Conservation (phyloP, 1,140 invertebrate genomes). For the Sesamia nonagrioides region DNA sequence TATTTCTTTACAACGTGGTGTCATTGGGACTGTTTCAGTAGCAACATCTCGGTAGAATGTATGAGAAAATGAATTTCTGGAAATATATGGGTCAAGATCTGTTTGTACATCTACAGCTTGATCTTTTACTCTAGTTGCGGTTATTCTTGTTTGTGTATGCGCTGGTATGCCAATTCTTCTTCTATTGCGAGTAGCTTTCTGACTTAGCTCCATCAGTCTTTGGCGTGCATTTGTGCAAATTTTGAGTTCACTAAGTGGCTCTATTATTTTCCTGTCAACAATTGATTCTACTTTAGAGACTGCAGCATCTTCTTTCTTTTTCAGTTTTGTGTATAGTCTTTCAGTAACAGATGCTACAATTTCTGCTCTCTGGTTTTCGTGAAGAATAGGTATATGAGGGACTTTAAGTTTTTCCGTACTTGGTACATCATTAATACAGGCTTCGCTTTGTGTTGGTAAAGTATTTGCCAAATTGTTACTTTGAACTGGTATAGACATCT, state of each 20-base stretch:
- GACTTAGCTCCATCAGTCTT: slow-evolving; percentile 87
- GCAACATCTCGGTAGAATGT: slow-evolving; percentile 70
- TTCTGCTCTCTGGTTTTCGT: slow-evolving; percentile 88
- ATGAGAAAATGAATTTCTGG: slow-evolving; percentile 67
- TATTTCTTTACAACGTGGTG: slow-evolving; percentile 80
- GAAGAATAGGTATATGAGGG: slow-evolving; percentile 67
- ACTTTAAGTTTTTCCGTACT: slow-evolving; percentile 57
- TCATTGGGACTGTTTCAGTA: slow-evolving; percentile 77
- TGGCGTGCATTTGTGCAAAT: slow-evolving; percentile 88
- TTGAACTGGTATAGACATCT: slow-evolving; percentile 50
- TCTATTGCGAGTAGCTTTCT: slow-evolving; percentile 88
- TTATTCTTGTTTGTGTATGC: slow-evolving; percentile 89
- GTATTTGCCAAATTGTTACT: slow-evolving; percentile 55
- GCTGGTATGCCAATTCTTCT: slow-evolving; percentile 88
- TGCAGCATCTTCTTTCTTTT: slow-evolving; percentile 87
- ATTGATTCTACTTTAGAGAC: slow-evolving; percentile 78
- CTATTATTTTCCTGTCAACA: slow-evolving; percentile 79
- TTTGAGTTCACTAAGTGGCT: slow-evolving; percentile 84
- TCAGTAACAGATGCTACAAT: slow-evolving; percentile 91
- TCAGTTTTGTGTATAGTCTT: slow-evolving; percentile 89
- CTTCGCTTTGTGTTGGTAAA: slow-evolving; percentile 63
- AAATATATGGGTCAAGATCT: slow-evolving; percentile 82
- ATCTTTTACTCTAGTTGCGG: slow-evolving; percentile 88
- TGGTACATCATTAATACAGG: slow-evolving; percentile 60
- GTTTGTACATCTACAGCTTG: slow-evolving; percentile 86